These are phyloP conservation scores for Mactromeris polynyma DNA, from an alignment of 2,888 invertebrate genomes.

Conservation along the genomic window DNA sequence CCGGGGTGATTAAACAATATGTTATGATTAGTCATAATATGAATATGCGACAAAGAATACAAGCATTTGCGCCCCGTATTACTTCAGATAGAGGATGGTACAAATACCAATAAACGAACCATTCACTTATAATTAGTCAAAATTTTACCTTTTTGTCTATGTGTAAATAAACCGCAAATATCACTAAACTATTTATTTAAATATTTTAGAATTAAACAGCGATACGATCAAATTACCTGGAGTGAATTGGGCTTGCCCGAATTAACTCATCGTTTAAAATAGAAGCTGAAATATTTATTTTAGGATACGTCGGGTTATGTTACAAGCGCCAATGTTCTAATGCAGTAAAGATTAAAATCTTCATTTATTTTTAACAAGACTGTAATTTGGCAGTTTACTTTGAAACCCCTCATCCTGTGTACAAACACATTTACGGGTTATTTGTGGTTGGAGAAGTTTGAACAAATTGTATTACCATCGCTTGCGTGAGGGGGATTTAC, in stretches of 20 bases:
- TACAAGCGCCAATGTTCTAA: not conserved
- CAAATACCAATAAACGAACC: not conserved
- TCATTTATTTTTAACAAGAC: not conserved
- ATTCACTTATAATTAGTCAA: not conserved
- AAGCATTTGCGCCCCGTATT: not conserved
- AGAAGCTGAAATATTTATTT: not conserved
- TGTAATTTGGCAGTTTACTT: not conserved
- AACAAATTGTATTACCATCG: too few species aligned
- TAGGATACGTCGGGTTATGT: not conserved
- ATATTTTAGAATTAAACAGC: not conserved
- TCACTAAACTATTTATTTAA: not conserved
- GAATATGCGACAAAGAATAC: not conserved
- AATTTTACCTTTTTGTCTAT: constrained; percentile 9
- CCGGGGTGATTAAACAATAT: not conserved
- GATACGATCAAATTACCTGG: not conserved
- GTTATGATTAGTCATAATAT: not conserved
- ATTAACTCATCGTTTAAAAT: not conserved
- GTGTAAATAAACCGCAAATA: not conserved
- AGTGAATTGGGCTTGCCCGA: not conserved
- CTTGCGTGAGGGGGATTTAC: too few species aligned
- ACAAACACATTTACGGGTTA: not conserved
- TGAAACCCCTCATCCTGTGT: not conserved
- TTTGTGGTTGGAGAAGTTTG: not conserved
- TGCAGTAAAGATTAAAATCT: not conserved
- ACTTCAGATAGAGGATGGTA: not conserved